Percentiles rank a stretch among this genome's conserved stretches.
These are phyloP conservation scores for Thaleichthys pacificus DNA, from an alignment of 2,797 vertebrate genomes.

Conservation along the genomic window DNA sequence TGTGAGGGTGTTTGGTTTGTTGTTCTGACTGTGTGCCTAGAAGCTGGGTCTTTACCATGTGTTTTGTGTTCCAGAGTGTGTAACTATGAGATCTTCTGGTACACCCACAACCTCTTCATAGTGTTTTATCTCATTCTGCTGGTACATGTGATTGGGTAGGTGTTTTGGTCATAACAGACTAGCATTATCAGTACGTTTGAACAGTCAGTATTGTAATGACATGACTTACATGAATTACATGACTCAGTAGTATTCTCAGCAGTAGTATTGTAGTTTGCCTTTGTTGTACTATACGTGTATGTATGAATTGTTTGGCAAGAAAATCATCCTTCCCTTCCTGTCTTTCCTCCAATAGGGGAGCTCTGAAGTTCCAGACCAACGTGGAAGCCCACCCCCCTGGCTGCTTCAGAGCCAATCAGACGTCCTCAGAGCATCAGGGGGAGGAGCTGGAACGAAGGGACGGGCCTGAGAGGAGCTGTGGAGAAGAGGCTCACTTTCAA, in stretches of 20 bases:
- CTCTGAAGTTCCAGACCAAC: slow-evolving; percentile 93
- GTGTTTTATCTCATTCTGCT: slow-evolving; percentile 93
- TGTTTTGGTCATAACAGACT: slow-evolving; percentile 7
- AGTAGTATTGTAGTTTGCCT: not conserved
- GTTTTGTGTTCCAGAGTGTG: slow-evolving; percentile 78
- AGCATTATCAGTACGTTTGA: not conserved
- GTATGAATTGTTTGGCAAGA: not conserved
- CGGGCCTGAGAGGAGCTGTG: slow-evolving; percentile 74
- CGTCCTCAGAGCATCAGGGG: slow-evolving; percentile 51
- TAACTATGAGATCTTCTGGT: slow-evolving; percentile 98
- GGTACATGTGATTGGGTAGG: slow-evolving; percentile 94
- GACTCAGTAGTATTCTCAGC: not conserved
- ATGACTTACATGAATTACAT: too few species aligned
- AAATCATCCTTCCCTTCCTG: slow-evolving; percentile 7
- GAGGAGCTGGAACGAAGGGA: slow-evolving; percentile 52
- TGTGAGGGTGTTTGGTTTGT: slow-evolving; percentile 10
- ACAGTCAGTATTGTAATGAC: too few species aligned
- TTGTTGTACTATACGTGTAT: not conserved
- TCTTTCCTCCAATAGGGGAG: slow-evolving; percentile 76
- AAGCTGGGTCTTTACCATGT: not conserved
- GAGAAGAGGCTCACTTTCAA: slow-evolving; percentile 85
- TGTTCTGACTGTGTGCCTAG: slow-evolving; percentile 6
- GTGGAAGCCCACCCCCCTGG: slow-evolving; percentile 88
- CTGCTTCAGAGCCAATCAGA: slow-evolving; percentile 82
- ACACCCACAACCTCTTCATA: slow-evolving; percentile 97